A percentile compares a stretch with the other conserved stretches of the same genome.
phyloP scores from a whole-genome alignment of 2,888 invertebrate genomes.

The Drosophila suboccidentalis region DNA sequence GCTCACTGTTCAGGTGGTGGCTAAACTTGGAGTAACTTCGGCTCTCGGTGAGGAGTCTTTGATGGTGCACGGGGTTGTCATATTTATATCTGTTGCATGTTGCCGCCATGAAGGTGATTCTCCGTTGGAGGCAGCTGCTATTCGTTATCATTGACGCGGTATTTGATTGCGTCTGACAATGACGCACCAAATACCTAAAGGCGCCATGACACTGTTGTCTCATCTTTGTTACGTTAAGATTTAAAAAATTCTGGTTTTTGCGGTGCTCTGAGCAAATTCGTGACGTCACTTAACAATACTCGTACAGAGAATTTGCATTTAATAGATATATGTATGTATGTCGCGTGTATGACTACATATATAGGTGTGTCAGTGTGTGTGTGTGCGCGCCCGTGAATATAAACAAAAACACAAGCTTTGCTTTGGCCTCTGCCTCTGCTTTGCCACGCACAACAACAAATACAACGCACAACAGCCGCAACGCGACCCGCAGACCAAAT shows the following conservation, averaged over 20 bases:
- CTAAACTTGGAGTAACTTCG: constrained; percentile 65
- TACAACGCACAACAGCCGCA: constrained; percentile 38
- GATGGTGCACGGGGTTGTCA: neutral
- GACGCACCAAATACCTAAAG: constrained; percentile 47
- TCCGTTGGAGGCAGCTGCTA: constrained; percentile 14
- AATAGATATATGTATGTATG: neutral
- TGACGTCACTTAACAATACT: constrained; percentile 51
- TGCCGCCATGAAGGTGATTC: constrained; percentile 24
- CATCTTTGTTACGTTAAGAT: constrained; percentile 38
- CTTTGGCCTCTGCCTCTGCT: constrained; percentile 38
- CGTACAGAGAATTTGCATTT: constrained; percentile 1
- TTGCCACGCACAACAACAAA: constrained; percentile 55
- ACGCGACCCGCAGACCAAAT: constrained; percentile 61
- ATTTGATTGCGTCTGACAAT: constrained; percentile 30
- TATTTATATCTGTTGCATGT: constrained; percentile 6
- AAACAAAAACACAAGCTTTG: constrained; percentile 58
- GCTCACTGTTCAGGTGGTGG: constrained; percentile 87
- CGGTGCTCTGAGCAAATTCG: constrained; percentile 32
- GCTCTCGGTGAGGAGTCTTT: neutral
- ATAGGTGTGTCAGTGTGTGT: neutral
- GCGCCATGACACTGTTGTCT: constrained; percentile 40
- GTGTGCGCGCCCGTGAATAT: constrained; percentile 30
- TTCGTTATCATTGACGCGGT: constrained; percentile 2
- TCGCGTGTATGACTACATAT: neutral
- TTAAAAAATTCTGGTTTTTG: constrained; percentile 4